Evolutionary conservation across 2,797 vertebrate genomes (phyloP).

Genomic region (Arctocebus calabarensis): DNA sequence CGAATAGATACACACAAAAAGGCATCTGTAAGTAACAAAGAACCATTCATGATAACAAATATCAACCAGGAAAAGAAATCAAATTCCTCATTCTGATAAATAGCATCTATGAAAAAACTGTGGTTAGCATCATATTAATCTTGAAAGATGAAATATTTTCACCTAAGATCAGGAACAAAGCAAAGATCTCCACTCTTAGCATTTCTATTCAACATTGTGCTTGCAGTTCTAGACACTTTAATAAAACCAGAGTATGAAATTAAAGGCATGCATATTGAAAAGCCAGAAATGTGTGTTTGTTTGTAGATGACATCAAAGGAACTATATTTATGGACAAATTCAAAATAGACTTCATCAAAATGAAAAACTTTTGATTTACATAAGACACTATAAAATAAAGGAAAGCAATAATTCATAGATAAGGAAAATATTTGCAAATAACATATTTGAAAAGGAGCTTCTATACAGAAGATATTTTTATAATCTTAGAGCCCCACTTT

Average conservation of each 20-base stretch:
- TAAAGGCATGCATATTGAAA: neutral
- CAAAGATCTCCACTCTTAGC: neutral
- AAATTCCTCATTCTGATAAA: neutral
- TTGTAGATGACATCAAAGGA: neutral
- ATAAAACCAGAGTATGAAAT: neutral
- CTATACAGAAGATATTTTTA: neutral
- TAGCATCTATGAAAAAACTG: neutral
- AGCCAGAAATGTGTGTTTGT: neutral
- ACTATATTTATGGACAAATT: neutral
- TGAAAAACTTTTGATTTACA: neutral
- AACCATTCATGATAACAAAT: neutral
- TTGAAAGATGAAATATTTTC: neutral
- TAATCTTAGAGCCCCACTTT: neutral
- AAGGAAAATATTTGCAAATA: conserved; percentile 25
- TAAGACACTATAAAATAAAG: neutral
- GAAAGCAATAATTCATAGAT: neutral
- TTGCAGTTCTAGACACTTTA: neutral
- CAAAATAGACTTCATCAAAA: neutral
- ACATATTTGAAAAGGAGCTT: neutral
- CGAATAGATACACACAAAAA: neutral
- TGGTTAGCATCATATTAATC: neutral
- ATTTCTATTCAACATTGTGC: neutral
- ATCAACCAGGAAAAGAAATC: neutral
- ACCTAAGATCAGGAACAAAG: neutral
- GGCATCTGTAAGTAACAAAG: neutral